Base-by-base conservation (phyloP, 92 coral and sea anemone genomes). In the Epizoanthus ramosus region DNA sequence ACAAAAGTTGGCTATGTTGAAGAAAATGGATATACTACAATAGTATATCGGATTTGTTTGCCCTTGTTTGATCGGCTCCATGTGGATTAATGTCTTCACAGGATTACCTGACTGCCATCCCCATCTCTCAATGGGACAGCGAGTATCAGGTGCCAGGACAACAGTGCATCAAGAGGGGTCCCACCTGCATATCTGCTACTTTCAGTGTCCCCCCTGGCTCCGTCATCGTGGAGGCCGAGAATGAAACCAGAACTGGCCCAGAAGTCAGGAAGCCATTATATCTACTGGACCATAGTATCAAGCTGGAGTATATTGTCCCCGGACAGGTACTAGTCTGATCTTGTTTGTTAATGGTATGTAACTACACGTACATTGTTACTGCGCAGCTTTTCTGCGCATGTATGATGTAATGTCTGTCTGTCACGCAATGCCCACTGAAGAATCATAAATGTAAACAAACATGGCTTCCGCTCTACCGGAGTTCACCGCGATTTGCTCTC, bases 41-140 rank as follows among this genome's bases (percentile, higher is more conserved):
- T 28, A 28, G 31, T 28, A 41, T 41, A 41, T 41, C 47, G 31
- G 31, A 28, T 28, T 28, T 41, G 47, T 41, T 41, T 41, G 47
- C 8, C 6, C 8, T 41, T 5, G 47, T 47, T 47, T 10, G 6
- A 8, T 47, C 13, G 1, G 7, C 53, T 8, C 53, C 53, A 47
- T 9, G 14, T 47, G 53, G 53, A 47, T 10, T 63, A 10, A 64
- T 16, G 3, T 64, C 70, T 13, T 16, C n/a, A 64, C 79, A 96
- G 99, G 97, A 94, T 52, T 94, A 91, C 41, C 79, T 96, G 50
- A 89, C 89, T 14, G 82, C 89, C 19, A 83, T 96, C 41, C 97
- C 99, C 8, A 60, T 81, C 19, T 87, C 89, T 63, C 52, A 81
- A 53, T 96, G 99, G 99, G 31, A 80, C 50, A 71, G 89, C 31